These are phyloP conservation scores for Myrmecophaga tridactyla DNA, from an alignment of 2,113 vertebrate species.

Conservation along the genomic window DNA sequence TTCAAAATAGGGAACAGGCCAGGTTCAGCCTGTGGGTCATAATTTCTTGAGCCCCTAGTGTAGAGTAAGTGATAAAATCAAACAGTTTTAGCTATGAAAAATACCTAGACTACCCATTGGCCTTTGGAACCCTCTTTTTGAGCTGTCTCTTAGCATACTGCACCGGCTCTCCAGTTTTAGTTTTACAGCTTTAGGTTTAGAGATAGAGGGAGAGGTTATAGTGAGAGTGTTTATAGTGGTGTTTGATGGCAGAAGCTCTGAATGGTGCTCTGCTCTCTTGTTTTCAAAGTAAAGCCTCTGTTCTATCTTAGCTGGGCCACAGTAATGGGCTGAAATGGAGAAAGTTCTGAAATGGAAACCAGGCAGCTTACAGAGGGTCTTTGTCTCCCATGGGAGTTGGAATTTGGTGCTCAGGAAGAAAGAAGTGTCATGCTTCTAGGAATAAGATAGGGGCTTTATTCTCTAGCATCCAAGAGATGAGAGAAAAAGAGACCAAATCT, in stretches of 20 bases:
- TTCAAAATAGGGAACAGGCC: background rate
- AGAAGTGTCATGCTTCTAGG: background rate
- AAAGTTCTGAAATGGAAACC: background rate
- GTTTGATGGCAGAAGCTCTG: background rate
- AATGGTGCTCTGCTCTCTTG: background rate
- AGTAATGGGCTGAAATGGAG: background rate
- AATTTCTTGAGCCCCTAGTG: background rate
- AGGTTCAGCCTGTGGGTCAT: background rate
- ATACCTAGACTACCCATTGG: background rate
- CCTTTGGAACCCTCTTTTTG: slow-evolving; percentile 33
- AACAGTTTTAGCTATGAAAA: background rate
- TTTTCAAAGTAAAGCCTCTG: slow-evolving; percentile 22
- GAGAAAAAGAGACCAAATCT: slow-evolving; percentile 56
- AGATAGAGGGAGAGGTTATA: background rate
- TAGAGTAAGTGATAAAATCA: background rate
- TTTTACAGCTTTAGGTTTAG: slow-evolving; percentile 11
- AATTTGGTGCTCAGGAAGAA: background rate
- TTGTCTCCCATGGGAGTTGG: background rate
- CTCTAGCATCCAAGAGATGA: slow-evolving; percentile 20
- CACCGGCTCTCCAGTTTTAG: background rate
- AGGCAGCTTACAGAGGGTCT: background rate
- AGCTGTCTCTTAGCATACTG: background rate
- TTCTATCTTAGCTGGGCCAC: background rate
- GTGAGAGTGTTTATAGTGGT: background rate
- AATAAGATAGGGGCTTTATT: background rate